phyloP scores from a whole-genome alignment of 2,113 vertebrate species.

The Orcinus orca region DNA sequence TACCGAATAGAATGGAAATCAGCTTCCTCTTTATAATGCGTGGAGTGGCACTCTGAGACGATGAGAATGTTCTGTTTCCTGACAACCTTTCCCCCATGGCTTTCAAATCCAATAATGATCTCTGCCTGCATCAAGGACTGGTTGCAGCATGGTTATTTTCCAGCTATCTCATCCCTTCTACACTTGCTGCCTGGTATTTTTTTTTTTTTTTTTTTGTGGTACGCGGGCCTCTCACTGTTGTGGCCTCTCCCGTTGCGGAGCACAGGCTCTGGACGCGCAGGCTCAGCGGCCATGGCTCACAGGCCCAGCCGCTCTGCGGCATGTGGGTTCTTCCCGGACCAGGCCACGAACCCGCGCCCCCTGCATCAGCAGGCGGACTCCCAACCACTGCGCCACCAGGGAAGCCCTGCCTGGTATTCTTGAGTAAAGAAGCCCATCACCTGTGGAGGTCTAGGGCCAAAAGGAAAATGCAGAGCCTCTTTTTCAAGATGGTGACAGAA shows the following conservation, averaged over 20 bases:
- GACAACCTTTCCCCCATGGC: neutral
- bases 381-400: too few species aligned
- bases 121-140: neutral
- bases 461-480: neutral
- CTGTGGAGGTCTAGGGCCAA: neutral
- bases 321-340: too few species aligned
- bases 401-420: neutral
- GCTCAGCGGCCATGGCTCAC: too few species aligned
- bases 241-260: too few species aligned
- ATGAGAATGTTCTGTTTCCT: neutral
- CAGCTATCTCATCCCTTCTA: neutral
- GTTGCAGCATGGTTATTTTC: neutral
- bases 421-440: neutral
- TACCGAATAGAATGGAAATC: neutral
- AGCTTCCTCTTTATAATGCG: neutral
- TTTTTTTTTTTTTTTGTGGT: too few species aligned
- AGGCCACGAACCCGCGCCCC: too few species aligned
- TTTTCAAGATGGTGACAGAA: neutral
- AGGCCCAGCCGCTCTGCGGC: too few species aligned
- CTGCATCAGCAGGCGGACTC: too few species aligned
- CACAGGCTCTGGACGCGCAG: too few species aligned
- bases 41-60: neutral
- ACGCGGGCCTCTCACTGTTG: too few species aligned
- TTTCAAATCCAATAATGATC: rapidly evolving
- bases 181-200: neutral